A percentile compares a stretch with the other conserved stretches of the same genome.
Conservation (phyloP, 2,797 vertebrate species). For the Gambelia wislizenii region DNA sequence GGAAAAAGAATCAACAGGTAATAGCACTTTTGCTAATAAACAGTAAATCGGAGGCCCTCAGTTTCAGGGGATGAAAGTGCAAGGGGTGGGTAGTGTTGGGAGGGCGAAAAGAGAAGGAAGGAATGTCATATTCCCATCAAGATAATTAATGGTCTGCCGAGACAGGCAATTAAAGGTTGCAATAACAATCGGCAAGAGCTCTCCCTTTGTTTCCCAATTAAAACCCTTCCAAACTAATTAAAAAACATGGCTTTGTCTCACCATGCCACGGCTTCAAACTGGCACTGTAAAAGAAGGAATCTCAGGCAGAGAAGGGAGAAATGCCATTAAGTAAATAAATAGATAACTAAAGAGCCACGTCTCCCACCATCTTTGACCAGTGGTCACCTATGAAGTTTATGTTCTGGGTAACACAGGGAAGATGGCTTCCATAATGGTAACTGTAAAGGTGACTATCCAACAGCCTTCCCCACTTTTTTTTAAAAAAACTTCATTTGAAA, state of each 20-base stretch:
- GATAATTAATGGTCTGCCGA: conserved; percentile 66
- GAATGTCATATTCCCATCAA: conserved; percentile 66
- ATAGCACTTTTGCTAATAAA: conserved; percentile 54
- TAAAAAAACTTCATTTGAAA: conserved; percentile 13
- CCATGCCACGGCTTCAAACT: conserved; percentile 58
- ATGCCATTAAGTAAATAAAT: conserved; percentile 45
- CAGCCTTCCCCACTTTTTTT: too few species aligned
- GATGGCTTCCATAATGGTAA: conserved; percentile 38
- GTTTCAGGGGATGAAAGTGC: conserved; percentile 44
- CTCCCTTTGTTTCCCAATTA: conserved; percentile 70
- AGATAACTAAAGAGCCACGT: conserved; percentile 37
- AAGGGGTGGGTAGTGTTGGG: too few species aligned
- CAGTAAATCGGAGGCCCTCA: conserved; percentile 58
- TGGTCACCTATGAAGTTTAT: conserved; percentile 44
- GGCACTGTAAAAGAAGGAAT: conserved; percentile 55
- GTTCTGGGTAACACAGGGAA: conserved; percentile 44
- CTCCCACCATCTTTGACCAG: conserved; percentile 47
- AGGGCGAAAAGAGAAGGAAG: neutral
- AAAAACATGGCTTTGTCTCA: conserved; percentile 61
- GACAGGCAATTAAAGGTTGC: conserved; percentile 71
- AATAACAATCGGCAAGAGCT: conserved; percentile 65
- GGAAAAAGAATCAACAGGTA: conserved; percentile 73
- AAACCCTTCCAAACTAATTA: conserved; percentile 74
- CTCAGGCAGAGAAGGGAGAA: conserved; percentile 68
- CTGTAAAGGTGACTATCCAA: neutral